Percentiles rank a stretch among this genome's conserved stretches.
Conservation (phyloP, 2,113 vertebrate species). For the Glareola pratincola region DNA sequence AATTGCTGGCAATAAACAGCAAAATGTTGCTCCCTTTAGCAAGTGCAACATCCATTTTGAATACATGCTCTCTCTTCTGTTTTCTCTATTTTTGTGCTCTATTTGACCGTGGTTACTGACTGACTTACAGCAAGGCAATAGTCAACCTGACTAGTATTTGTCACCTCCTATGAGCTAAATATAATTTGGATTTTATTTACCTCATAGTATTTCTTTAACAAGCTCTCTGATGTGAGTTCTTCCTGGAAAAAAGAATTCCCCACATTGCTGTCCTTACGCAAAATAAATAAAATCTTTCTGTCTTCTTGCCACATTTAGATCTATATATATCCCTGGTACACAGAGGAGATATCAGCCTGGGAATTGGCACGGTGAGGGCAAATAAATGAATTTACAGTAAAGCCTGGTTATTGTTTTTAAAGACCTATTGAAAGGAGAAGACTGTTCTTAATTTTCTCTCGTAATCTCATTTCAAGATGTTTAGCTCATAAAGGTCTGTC, state of each 20-base stretch:
- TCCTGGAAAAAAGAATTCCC: constrained; percentile 11
- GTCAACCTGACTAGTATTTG: constrained; percentile 6
- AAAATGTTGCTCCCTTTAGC: not conserved
- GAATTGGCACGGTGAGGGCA: constrained; percentile 26
- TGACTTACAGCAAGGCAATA: constrained; percentile 14
- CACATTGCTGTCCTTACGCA: not conserved
- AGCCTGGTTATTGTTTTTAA: constrained; percentile 62
- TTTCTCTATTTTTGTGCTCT: not conserved
- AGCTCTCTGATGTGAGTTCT: not conserved
- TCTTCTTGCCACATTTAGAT: constrained; percentile 4
- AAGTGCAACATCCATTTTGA: not conserved
- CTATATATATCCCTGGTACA: constrained; percentile 42
- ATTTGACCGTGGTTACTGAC: constrained; percentile 4
- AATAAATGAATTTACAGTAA: constrained; percentile 69
- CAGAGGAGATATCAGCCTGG: constrained; percentile 30
- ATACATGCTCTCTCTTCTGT: not conserved
- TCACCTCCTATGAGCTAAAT: constrained; percentile 43
- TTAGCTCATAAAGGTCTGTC: constrained; percentile 16
- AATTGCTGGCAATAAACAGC: not conserved
- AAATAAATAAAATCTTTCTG: constrained; percentile 47
- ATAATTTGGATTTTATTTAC: constrained; percentile 44
- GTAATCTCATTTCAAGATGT: constrained; percentile 55
- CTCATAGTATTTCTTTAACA: constrained; percentile 30
- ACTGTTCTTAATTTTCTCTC: constrained; percentile 55
- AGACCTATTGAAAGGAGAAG: constrained; percentile 62